Base-by-base conservation (phyloP, 2,113 vertebrate species). In the Uria lomvia region DNA sequence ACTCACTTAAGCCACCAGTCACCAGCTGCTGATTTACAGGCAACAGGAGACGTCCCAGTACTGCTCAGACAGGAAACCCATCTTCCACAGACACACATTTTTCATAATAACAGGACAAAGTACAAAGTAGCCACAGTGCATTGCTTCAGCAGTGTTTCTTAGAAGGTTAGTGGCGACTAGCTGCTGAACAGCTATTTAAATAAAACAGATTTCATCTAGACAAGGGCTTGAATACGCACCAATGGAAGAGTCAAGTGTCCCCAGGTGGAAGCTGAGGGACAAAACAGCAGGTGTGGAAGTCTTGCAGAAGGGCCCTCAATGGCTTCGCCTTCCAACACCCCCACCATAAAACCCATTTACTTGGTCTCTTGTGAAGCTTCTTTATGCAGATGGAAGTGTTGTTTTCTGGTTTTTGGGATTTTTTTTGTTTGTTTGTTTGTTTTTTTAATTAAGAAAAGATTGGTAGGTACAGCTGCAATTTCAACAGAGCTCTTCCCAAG, bases 31-130 rank as follows among this genome's bases (percentile, higher is more conserved):
- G 63, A 23, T 19, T 50, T 62, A 43, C 0, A 3, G 29, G 30
- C 34, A 74, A 47, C 3, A 36, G 49, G 21, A 92, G 21, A 73
- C 22, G 19, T n/a, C 12, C 42, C 3, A 1, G 24, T 49, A 34
- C 30, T 26, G 17, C 15, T 73, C 9, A 20, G 22, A 14, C 1
- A 26, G 45, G 12, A 85, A 84, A 55, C 0, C 0, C 1, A 0
- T 86, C 47, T 62, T 50, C 47, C 26, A 65, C 15, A 43, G 15
- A 18, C 15, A 22, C 1, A 27, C 1, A 1, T 9, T 68, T 34
- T 45, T 60, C 11, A 40, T 68, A 63, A 79, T 11, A 53, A 42
- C 5, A 32, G 40, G 55, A 58, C 4, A 65, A 91, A 63, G 12
- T 5, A 79, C 13, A n/a, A 70, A 70, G 42, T 3, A 58, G 29